Base-by-base conservation (phyloP, 92 coral and sea anemone species). In the Paramuricea clavata region DNA sequence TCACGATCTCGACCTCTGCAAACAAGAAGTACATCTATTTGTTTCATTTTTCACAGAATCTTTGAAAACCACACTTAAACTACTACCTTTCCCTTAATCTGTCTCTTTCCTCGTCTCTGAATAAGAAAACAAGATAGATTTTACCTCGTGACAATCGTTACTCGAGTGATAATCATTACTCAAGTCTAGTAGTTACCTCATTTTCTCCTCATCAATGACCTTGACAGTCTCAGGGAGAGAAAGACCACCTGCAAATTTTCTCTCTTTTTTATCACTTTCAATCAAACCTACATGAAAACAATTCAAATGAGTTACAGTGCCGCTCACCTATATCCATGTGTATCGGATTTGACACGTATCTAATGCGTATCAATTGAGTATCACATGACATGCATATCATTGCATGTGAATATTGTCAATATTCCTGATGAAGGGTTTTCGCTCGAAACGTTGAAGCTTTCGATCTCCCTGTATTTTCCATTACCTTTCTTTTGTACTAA, bases 191-290 rank as follows among this genome's bases (percentile, higher is more conserved):
- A 44, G 86, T 86, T 35, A 95, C 99, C 99, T 89, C 99, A 96
- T 96, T 78, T 96, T 96, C 60, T 96, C 99, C 76, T 96, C 98
- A 78, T 96, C 99, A 52, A 96, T 95, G 15, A 96, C 89, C 50
- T 97, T 97, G 47, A 96, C 99, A 12, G 96, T 94, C 30, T 79
- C 84, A 3, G 98, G 99, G 33, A 95, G 87, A 47, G 88, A 92
- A 12, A 97, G 87, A 26, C 93, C 91, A 15, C 94, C 97, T 30
- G 95, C 98, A 22, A 88, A 81, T 73, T 82, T 88, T 56, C 69
- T 87, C 60, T 89, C 95, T 59, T 71, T 91, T 78, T 69, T 90
- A 72, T 52, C 74, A 13, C 92, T 31, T 74, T 94, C 91, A 69
- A 95, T 78, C 67, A 95, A 83, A 81, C 98, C 98, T 95, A 50